These are phyloP conservation scores for Agelas oroides DNA, from an alignment of 37 sponge, comb jelly and placozoan genomes.

Conservation along the genomic window DNA sequence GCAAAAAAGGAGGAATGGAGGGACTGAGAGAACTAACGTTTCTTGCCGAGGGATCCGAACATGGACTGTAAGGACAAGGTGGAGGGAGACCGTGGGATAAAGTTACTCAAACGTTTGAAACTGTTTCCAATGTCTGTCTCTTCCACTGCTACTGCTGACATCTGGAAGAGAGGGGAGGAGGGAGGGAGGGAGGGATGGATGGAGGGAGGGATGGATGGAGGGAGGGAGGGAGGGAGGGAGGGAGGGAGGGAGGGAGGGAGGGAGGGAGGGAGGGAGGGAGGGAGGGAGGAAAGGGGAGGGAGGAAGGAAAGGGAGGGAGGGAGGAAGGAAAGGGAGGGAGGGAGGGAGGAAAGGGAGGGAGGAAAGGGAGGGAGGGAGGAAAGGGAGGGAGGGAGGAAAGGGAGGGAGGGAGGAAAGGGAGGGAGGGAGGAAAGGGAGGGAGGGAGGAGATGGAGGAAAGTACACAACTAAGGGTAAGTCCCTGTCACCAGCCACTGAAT, in stretches of 20 bases:
- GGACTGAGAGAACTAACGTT: slow-evolving; percentile 29
- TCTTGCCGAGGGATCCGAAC: slow-evolving; percentile 27
- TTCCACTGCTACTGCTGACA: not conserved
- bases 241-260: not conserved
- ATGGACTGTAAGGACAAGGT: slow-evolving; percentile 51
- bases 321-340: not conserved
- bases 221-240: not conserved
- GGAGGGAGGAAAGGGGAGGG: not conserved
- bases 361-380: slow-evolving; percentile 10
- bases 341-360: no score
- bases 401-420: not conserved
- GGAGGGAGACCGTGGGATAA: slow-evolving; percentile 37
- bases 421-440: not conserved
- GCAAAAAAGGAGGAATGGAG: no score
- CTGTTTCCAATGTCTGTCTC: slow-evolving; percentile 21
- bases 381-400: not conserved
- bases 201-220: not conserved
- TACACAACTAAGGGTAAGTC: not conserved
- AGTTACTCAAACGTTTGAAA: slow-evolving; percentile 24
- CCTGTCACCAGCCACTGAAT: no score
- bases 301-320: not conserved
- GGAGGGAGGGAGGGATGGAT: not conserved
- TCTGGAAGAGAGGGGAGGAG: not conserved
- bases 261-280: not conserved
- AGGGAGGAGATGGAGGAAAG: not conserved